phyloP scores from a whole-genome alignment of 2,888 invertebrate genomes.

The Kuschelorhynchus macadamiae region DNA sequence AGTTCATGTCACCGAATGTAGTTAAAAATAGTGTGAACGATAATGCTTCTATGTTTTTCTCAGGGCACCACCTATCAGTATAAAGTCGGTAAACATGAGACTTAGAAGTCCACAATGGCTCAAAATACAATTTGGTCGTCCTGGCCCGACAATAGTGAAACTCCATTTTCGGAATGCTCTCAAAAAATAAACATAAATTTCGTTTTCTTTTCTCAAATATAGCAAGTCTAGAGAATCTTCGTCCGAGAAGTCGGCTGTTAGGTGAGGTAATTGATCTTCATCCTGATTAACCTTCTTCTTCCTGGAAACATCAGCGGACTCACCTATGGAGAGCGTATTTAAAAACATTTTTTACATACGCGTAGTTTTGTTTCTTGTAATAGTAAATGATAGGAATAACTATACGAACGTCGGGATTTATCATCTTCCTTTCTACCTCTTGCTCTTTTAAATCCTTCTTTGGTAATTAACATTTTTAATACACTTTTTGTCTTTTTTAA shows the following conservation, averaged over 20 bases:
- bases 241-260: not conserved
- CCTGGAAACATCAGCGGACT: no score
- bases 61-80: conserved; percentile 22
- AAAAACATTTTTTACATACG: conserved; percentile 17
- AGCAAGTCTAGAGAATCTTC: conserved; percentile 8
- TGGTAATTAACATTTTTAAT: conserved; percentile 10
- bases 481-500: conserved; percentile 11
- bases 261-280: no score
- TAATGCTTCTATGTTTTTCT: conserved; percentile 30
- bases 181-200: conserved; percentile 29
- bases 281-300: not conserved
- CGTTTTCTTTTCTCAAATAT: conserved; percentile 7
- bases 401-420: conserved; percentile 12
- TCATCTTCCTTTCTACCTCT: conserved; percentile 13
- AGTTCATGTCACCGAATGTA: conserved; percentile 24
- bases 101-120: conserved; percentile 31
- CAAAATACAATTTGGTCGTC: conserved; percentile 29
- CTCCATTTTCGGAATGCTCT: conserved; percentile 27
- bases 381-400: conserved; percentile 5
- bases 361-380: conserved; percentile 1
- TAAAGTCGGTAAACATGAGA: conserved; percentile 25
- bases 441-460: conserved; percentile 26
- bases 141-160: conserved; percentile 28
- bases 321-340: not conserved
- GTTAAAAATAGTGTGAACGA: conserved; percentile 27